phyloP scores from a whole-genome alignment of 1,140 invertebrate genomes.

The Plodia interpunctella region DNA sequence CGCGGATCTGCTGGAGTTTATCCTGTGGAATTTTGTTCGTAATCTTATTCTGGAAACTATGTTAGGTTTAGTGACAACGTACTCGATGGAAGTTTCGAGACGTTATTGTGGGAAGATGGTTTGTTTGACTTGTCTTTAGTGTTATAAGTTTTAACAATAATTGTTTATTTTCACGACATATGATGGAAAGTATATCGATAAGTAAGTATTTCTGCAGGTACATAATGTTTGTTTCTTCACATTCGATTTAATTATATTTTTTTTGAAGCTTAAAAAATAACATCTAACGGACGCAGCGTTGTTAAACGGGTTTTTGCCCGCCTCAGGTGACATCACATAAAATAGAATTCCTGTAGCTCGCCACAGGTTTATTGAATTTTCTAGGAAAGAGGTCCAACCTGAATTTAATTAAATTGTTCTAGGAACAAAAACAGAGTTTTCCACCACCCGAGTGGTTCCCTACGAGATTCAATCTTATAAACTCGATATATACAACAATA shows the following conservation, averaged over 20 bases:
- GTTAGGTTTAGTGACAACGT: constrained; percentile 4
- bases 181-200: too few species aligned
- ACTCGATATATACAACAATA: constrained; percentile 58
- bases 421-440: constrained; percentile 50
- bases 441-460: constrained; percentile 46
- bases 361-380: constrained; percentile 2
- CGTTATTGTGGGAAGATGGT: neutral
- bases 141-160: neutral
- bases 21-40: neutral
- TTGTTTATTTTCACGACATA: too few species aligned
- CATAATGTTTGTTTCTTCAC: too few species aligned
- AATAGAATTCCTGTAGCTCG: neutral
- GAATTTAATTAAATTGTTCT: constrained; percentile 41
- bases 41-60: constrained; percentile 15
- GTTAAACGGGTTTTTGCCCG: too few species aligned
- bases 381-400: constrained; percentile 25
- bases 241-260: too few species aligned
- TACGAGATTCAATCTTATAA: constrained; percentile 31
- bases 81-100: neutral
- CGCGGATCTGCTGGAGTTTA: neutral
- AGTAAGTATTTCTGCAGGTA: too few species aligned
- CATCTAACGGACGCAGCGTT: too few species aligned
- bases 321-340: neutral
- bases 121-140: too few species aligned
- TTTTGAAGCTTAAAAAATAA: too few species aligned